A percentile compares a stretch with the other conserved stretches of the same genome.
Conservation (phyloP, 2,113 vertebrate species). For the Mirza zaza region DNA sequence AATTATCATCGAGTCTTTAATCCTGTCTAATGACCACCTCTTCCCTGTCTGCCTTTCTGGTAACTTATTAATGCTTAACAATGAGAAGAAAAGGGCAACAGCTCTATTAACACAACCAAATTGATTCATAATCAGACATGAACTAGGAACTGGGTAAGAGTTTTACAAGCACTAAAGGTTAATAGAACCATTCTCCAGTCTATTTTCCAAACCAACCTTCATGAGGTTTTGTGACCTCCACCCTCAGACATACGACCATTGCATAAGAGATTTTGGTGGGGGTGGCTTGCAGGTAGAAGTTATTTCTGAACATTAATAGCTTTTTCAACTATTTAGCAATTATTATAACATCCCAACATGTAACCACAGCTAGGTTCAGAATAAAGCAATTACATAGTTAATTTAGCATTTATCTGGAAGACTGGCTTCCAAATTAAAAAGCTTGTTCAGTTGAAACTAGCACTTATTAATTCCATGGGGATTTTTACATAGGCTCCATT, state of each 20-base stretch:
- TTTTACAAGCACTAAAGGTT: neutral
- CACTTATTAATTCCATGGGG: conserved; percentile 38
- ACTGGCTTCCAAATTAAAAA: conserved; percentile 55
- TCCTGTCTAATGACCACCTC: neutral
- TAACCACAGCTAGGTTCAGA: conserved; percentile 42
- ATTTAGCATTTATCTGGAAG: conserved; percentile 72
- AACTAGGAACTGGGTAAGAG: neutral
- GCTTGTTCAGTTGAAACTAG: conserved; percentile 50
- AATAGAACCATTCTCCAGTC: conserved; percentile 59
- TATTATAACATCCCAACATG: conserved; percentile 39
- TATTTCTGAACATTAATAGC: conserved; percentile 67
- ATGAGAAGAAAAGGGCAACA: conserved; percentile 70
- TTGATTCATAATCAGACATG: conserved; percentile 49
- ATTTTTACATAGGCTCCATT: conserved; percentile 42
- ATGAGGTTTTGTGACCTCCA: conserved; percentile 66
- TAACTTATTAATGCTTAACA: conserved; percentile 54
- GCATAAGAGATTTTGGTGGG: conserved; percentile 8
- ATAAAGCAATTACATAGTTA: conserved; percentile 69
- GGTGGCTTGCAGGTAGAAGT: conserved; percentile 45
- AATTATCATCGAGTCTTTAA: conserved; percentile 50
- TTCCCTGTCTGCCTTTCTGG: conserved; percentile 1
- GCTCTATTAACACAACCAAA: conserved; percentile 63
- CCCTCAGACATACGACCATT: neutral
- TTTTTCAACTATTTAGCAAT: conserved; percentile 55
- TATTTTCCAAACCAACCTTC: conserved; percentile 59